Evolutionary conservation across 2,888 invertebrate species (phyloP).

Genomic region (Drosophila monieri): DNA sequence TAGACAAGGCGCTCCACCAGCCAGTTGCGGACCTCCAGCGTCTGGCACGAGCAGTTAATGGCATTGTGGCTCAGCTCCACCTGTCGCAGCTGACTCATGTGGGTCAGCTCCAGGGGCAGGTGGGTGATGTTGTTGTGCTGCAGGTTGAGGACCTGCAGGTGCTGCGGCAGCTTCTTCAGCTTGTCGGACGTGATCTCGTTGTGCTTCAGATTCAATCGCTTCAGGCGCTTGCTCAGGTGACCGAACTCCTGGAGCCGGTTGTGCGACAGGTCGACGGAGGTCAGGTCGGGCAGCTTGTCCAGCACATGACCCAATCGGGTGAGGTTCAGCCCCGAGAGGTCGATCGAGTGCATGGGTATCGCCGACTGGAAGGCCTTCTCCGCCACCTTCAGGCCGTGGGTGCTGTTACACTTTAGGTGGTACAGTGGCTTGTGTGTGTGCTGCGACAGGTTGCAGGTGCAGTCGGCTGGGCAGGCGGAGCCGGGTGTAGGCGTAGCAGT

Average conservation of each 20-base stretch:
- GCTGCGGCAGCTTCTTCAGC: conserved; percentile 85
- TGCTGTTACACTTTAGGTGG: conserved; percentile 82
- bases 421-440: conserved; percentile 71
- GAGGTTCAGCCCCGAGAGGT: conserved; percentile 87
- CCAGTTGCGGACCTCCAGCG: conserved; percentile 87
- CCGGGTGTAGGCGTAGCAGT: conserved; percentile 37
- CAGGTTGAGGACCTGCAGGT: conserved; percentile 87
- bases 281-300: conserved; percentile 86
- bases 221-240: conserved; percentile 86
- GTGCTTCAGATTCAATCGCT: conserved; percentile 86
- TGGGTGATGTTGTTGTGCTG: conserved; percentile 86
- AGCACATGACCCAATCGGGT: conserved; percentile 86
- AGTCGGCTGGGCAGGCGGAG: conserved; percentile 80
- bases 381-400: conserved; percentile 67
- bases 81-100: conserved; percentile 85
- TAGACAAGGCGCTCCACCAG: conserved; percentile 85
- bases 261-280: conserved; percentile 87
- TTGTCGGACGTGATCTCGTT: conserved; percentile 86
- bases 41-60: conserved; percentile 89
- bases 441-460: conserved; percentile 74
- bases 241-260: conserved; percentile 86
- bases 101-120: conserved; percentile 86
- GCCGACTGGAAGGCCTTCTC: conserved; percentile 55
- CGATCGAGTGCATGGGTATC: conserved; percentile 84
- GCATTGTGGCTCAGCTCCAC: conserved; percentile 89